Conservation (phyloP, 2,113 vertebrate species). For the Dipodomys merriami region DNA sequence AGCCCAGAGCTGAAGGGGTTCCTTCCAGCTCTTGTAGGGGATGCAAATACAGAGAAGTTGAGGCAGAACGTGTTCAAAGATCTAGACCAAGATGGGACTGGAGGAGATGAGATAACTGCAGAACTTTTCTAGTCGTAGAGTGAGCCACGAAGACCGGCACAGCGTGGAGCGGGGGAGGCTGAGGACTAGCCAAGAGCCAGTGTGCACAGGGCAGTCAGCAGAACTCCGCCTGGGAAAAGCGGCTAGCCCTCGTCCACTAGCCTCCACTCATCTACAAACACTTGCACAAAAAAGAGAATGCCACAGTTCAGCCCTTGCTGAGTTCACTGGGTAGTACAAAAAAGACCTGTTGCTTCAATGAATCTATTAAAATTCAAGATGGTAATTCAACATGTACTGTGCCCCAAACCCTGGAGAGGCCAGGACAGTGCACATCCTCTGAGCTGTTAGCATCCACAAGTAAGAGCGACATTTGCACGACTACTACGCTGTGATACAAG, state of each 20-base stretch:
- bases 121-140: not conserved
- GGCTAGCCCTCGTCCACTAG: not conserved
- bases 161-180: not conserved
- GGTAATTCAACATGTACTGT: not conserved
- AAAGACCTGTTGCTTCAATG: conserved; percentile 27
- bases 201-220: not conserved
- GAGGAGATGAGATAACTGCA: not conserved
- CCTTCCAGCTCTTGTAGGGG: not conserved
- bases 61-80: conserved; percentile 15
- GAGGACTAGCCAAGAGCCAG: not conserved
- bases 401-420: not conserved
- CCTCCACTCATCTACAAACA: not conserved
- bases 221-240: not conserved
- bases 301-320: not conserved
- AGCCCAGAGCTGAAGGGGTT: not conserved
- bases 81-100: not conserved
- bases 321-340: not conserved
- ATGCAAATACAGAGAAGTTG: not conserved
- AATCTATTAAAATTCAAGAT: not conserved
- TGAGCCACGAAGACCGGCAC: not conserved
- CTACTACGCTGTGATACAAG: not conserved
- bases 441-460: not conserved
- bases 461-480: not conserved
- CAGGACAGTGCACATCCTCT: not conserved
- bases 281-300: not conserved